Conservation (phyloP, 1,140 invertebrate species). For the Leptopilina boulardi region DNA sequence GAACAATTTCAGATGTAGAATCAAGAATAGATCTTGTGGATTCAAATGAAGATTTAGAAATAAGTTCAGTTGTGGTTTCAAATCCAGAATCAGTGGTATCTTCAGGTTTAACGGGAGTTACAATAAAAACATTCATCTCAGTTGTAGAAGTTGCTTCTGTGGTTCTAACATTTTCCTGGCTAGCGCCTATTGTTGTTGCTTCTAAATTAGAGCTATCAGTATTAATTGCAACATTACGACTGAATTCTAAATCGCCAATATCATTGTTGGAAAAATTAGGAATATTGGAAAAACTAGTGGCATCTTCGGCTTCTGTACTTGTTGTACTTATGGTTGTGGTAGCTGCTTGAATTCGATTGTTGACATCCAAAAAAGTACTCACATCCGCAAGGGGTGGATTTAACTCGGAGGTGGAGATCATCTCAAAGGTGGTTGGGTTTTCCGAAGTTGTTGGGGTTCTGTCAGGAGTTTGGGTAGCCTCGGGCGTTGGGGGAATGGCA, state of each 20-base stretch:
- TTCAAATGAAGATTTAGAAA: background rate
- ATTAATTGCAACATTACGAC: constrained; percentile 26
- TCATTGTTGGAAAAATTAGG: background rate
- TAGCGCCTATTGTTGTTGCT: background rate
- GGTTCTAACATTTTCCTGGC: background rate
- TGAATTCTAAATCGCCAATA: background rate
- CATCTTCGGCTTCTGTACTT: background rate
- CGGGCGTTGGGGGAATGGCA: constrained; percentile 41
- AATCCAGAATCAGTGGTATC: background rate
- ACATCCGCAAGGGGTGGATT: background rate
- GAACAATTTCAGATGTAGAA: background rate
- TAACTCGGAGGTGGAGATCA: background rate
- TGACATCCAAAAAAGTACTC: background rate
- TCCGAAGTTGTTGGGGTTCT: background rate
- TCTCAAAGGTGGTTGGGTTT: background rate
- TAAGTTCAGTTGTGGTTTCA: background rate
- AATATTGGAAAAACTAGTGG: background rate
- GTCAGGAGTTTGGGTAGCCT: constrained; percentile 36
- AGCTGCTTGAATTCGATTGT: background rate
- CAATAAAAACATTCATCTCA: background rate
- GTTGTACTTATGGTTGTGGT: background rate
- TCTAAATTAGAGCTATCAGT: background rate
- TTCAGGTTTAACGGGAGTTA: background rate
- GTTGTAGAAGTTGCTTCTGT: background rate
- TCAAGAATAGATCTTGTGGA: background rate